Evolutionary conservation across 2,113 vertebrate genomes (phyloP).

Genomic region (Menura novaehollandiae): DNA sequence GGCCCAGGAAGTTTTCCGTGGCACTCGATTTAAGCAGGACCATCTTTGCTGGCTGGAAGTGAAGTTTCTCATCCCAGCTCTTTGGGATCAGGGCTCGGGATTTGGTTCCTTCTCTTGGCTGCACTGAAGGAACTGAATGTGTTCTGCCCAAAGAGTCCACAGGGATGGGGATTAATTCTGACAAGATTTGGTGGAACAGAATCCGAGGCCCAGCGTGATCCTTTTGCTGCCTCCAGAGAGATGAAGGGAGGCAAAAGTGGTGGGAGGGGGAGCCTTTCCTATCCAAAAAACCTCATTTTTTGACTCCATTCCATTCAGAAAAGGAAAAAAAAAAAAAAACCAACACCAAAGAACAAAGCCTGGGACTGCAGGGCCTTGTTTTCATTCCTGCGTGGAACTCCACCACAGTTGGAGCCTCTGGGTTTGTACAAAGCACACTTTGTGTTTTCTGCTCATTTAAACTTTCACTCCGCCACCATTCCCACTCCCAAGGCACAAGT

Average conservation of each 20-base stretch:
- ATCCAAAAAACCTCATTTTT: neutral
- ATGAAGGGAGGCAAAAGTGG: neutral
- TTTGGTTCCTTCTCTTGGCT: slow-evolving; percentile 1
- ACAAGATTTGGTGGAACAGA: slow-evolving; percentile 34
- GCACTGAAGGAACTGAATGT: neutral
- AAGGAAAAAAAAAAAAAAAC: rapidly evolving
- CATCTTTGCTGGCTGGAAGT: neutral
- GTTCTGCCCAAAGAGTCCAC: neutral
- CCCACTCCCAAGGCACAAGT: rapidly evolving
- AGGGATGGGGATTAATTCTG: neutral
- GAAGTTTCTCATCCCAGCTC: neutral
- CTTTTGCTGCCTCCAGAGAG: neutral
- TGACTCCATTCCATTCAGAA: neutral
- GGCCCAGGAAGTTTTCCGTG: neutral
- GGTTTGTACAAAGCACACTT: neutral
- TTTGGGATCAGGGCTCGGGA: neutral
- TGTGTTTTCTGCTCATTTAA: neutral
- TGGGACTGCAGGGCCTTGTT: neutral
- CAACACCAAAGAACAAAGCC: neutral
- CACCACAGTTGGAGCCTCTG: neutral
- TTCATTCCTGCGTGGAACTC: neutral
- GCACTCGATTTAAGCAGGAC: neutral
- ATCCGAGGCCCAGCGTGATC: neutral
- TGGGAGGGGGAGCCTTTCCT: slow-evolving; percentile 11
- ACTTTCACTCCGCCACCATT: neutral